Evolutionary conservation across 2,888 invertebrate genomes (phyloP).

Genomic region (Drosophila greeni): DNA sequence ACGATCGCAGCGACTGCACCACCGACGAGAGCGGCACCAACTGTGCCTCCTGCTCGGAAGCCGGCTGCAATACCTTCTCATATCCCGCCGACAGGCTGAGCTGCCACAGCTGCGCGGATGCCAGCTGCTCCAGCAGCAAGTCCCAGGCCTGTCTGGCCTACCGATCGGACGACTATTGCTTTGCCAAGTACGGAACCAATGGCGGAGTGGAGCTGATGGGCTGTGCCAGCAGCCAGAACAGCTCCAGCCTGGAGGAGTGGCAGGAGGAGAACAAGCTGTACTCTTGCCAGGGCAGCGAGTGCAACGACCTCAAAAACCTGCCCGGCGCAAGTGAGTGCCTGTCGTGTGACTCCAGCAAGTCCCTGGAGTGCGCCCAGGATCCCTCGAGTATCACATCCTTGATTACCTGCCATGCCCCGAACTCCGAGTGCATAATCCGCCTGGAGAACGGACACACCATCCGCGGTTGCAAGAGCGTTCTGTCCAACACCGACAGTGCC

Average conservation of each 20-base stretch:
- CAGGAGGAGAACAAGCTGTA: conserved; percentile 57
- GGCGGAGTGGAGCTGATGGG: conserved; percentile 62
- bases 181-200: conserved; percentile 67
- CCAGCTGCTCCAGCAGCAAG: conserved; percentile 51
- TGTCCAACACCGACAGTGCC: conserved; percentile 48
- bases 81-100: conserved; percentile 68
- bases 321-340: conserved; percentile 64
- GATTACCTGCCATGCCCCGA: conserved; percentile 56
- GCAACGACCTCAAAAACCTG: conserved; percentile 60
- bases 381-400: conserved; percentile 47
- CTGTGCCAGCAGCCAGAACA: conserved; percentile 67
- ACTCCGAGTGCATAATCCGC: conserved; percentile 60
- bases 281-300: conserved; percentile 60
- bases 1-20: conserved; percentile 58
- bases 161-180: conserved; percentile 65
- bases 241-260: conserved; percentile 64
- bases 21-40: conserved; percentile 45
- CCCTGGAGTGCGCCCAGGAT: conserved; percentile 68
- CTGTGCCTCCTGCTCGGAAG: conserved; percentile 56
- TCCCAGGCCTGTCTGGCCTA: conserved; percentile 61
- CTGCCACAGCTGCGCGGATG: conserved; percentile 68
- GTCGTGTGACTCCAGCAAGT: conserved; percentile 69
- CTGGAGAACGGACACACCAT: conserved; percentile 62
- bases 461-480: conserved; percentile 65
- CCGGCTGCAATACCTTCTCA: conserved; percentile 64